These are phyloP conservation scores for Trochalopteron elliotii DNA, from an alignment of 2,113 vertebrate species.

Conservation along the genomic window DNA sequence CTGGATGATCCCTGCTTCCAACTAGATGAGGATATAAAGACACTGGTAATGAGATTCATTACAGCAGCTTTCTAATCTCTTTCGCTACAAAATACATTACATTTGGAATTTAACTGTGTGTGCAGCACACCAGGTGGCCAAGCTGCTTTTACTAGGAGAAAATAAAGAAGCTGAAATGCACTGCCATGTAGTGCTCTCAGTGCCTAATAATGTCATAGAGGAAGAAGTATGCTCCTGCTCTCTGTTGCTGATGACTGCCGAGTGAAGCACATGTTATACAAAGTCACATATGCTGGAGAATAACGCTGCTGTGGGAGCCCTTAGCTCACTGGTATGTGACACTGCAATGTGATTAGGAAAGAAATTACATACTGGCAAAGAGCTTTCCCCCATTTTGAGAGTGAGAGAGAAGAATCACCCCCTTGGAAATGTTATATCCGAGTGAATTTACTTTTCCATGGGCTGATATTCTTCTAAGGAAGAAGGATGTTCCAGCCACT, in stretches of 20 bases:
- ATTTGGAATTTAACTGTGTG: conserved; percentile 69
- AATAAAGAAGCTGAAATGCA: conserved; percentile 69
- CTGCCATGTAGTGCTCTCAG: conserved; percentile 60
- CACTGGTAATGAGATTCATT: conserved; percentile 69
- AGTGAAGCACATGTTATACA: conserved; percentile 49
- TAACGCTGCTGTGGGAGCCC: conserved; percentile 59
- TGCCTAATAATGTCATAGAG: conserved; percentile 70
- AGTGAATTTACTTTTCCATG: conserved; percentile 53
- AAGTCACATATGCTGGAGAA: conserved; percentile 63
- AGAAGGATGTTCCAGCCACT: conserved; percentile 21
- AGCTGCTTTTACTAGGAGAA: conserved; percentile 68
- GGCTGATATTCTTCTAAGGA: conserved; percentile 46
- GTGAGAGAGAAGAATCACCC: conserved; percentile 49
- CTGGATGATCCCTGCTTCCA: conserved; percentile 65
- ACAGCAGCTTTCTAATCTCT: conserved; percentile 71
- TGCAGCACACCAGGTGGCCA: conserved; percentile 69
- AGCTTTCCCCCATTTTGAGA: conserved; percentile 45
- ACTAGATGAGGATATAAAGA: conserved; percentile 66
- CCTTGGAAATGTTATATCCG: conserved; percentile 50
- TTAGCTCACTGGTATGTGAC: conserved; percentile 70
- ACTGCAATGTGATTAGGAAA: conserved; percentile 70
- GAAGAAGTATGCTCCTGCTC: conserved; percentile 67
- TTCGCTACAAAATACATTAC: conserved; percentile 66
- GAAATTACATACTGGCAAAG: conserved; percentile 61
- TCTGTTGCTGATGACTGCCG: conserved; percentile 62